phyloP scores from a whole-genome alignment of 2,888 invertebrate species.

The Eucera pruinosa region DNA sequence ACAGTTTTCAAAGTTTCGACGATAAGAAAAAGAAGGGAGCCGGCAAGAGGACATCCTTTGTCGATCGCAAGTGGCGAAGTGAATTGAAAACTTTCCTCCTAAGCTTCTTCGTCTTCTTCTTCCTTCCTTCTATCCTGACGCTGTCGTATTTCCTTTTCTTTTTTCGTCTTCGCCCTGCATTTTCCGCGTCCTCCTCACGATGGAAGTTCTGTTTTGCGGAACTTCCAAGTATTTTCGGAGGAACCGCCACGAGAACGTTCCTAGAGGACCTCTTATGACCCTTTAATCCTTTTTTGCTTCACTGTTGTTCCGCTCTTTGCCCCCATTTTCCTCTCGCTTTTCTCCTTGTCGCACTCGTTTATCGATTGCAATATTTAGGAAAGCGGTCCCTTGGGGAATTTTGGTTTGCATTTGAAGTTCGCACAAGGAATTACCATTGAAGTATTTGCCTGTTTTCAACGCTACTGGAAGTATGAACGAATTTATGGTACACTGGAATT shows the following conservation, averaged over 20 bases:
- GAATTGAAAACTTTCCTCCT: slow-evolving; percentile 67
- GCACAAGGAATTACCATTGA: too few relatives aligned
- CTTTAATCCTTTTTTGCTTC: slow-evolving; percentile 26
- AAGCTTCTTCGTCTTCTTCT: slow-evolving; percentile 56
- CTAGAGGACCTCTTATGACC: slow-evolving; percentile 17
- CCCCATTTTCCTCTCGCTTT: not conserved
- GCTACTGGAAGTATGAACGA: too few relatives aligned
- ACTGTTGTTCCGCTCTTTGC: not conserved
- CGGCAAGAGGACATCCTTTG: slow-evolving; percentile 42
- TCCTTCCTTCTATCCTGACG: not conserved
- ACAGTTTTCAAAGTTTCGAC: slow-evolving; percentile 49
- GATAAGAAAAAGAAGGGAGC: slow-evolving; percentile 33
- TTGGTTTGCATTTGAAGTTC: too few relatives aligned
- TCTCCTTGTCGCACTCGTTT: not conserved
- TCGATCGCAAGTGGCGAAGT: slow-evolving; percentile 65
- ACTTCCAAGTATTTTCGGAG: slow-evolving; percentile 52
- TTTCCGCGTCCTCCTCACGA: slow-evolving; percentile 37
- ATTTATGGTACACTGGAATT: too few relatives aligned
- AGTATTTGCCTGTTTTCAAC: too few relatives aligned
- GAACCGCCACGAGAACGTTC: slow-evolving; percentile 16
- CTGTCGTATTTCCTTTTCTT: not conserved
- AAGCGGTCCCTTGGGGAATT: not conserved
- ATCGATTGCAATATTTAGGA: not conserved
- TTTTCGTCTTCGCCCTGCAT: slow-evolving; percentile 20
- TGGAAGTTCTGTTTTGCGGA: slow-evolving; percentile 46